phyloP scores from a whole-genome alignment of 2,888 invertebrate species.

The Cataglyphis rosenhaueri region DNA sequence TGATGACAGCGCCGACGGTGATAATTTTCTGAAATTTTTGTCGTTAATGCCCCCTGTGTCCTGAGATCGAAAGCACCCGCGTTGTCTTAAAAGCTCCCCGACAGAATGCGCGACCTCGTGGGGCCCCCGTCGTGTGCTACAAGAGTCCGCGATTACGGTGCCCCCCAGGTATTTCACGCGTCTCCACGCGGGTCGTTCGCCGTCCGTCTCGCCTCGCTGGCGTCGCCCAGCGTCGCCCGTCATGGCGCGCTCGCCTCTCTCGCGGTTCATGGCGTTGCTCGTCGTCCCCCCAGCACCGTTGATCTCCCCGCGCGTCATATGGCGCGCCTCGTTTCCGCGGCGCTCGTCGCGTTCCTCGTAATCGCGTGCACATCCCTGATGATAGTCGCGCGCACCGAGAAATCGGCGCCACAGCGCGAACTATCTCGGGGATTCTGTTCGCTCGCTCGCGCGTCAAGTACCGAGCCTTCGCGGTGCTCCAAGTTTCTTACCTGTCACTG shows the following conservation, averaged over 20 bases:
- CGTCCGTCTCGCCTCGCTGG: constrained; percentile 11
- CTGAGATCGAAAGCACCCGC: constrained; percentile 85
- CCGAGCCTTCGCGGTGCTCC: background rate
- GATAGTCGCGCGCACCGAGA: constrained; percentile 18
- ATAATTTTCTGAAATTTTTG: constrained; percentile 90
- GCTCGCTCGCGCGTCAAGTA: constrained; percentile 23
- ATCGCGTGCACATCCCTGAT: background rate
- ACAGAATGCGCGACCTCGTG: constrained; percentile 83
- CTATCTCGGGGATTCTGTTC: background rate
- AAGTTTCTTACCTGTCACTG: constrained; percentile 4
- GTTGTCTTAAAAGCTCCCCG: constrained; percentile 83
- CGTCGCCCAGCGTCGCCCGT: constrained; percentile 22
- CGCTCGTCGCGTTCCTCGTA: constrained; percentile 11
- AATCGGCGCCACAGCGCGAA: background rate
- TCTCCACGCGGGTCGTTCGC: constrained; percentile 65
- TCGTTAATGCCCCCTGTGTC: constrained; percentile 89
- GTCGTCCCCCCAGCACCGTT: constrained; percentile 46
- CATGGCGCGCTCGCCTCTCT: constrained; percentile 21
- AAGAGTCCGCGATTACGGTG: constrained; percentile 65
- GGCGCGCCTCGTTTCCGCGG: constrained; percentile 56
- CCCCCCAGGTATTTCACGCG: constrained; percentile 60
- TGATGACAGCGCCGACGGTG: constrained; percentile 90
- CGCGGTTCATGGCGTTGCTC: constrained; percentile 67
- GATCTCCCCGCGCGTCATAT: constrained; percentile 63
- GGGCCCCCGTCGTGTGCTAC: constrained; percentile 66